Evolutionary conservation across 2,888 invertebrate genomes (phyloP).

Genomic region (Rugalucina vietnamica): DNA sequence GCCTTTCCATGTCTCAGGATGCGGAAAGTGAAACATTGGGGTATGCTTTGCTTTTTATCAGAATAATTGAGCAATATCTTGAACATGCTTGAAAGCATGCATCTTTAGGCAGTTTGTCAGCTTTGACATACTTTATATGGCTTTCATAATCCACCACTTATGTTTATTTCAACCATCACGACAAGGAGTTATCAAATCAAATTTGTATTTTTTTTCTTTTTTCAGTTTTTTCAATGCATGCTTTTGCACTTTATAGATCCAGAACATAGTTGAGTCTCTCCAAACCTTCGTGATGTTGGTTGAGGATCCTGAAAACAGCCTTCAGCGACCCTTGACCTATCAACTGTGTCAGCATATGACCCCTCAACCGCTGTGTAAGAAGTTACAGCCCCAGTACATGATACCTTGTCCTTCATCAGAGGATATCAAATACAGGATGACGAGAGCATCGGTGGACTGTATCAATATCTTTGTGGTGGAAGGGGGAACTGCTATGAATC

Average conservation of each 20-base stretch:
- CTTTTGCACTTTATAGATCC: slow-evolving; percentile 86
- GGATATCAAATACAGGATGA: slow-evolving; percentile 97
- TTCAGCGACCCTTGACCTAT: slow-evolving; percentile 91
- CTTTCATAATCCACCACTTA: neutral
- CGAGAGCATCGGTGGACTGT: slow-evolving; percentile 86
- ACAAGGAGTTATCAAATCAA: neutral
- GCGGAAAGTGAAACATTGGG: too few relatives aligned
- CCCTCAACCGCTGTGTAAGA: slow-evolving; percentile 87
- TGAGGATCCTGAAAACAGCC: slow-evolving; percentile 94
- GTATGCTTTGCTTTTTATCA: too few relatives aligned
- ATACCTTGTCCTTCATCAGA: slow-evolving; percentile 91
- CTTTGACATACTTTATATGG: too few relatives aligned
- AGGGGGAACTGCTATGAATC: slow-evolving; percentile 92
- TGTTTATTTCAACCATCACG: neutral
- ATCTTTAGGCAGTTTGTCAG: too few relatives aligned
- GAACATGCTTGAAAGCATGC: too few relatives aligned
- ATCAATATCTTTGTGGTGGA: slow-evolving; percentile 96
- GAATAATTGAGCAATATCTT: too few relatives aligned
- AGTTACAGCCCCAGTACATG: slow-evolving; percentile 84
- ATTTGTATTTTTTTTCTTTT: too few relatives aligned
- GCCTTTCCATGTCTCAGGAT: too few relatives aligned
- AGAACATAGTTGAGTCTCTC: slow-evolving; percentile 93
- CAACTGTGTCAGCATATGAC: slow-evolving; percentile 85
- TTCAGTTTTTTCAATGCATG: too few relatives aligned
- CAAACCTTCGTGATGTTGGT: slow-evolving; percentile 95